Base-by-base conservation (phyloP, 2,113 vertebrate genomes). In the Acrocephalus kingi region DNA sequence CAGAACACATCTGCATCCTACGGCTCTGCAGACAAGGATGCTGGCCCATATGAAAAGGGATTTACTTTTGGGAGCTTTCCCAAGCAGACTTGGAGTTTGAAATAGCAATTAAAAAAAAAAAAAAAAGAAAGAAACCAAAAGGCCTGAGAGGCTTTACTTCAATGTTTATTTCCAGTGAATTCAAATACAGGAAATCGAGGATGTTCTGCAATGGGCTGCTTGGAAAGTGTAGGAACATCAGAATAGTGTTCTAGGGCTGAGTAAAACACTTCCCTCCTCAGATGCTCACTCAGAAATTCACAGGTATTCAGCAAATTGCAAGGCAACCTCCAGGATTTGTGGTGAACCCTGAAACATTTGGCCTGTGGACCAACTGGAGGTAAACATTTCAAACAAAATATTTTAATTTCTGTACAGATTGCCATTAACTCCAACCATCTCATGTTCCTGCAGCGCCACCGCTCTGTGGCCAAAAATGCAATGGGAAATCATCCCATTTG, bases 11-110 rank as follows among this genome's bases (percentile, higher is more conserved):
- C 87, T 95, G 93, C 69, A 78, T 91, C 77, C 73, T 78, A 22
- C 54, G 66, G 25, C 14, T 35, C 68, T 91, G 61, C 55, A 89
- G 51, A 78, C 16, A 23, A 81, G 37, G 43, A 33, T 81, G 39
- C 39, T 94, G 91, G 81, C 68, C 89, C 5, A 2, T 48, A 45
- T 71, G 89, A 51, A 67, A 77, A 84, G 35, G 72, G 43, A 96
- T 93, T 96, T 95, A 58, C 39, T 96, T 43, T 56, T 91, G 84
- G 59, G 82, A 54, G 17, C 43, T 84, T 96, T 96, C 87, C 84
- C 84, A 94, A 89, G 51, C n/a, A 72, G 89, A 35, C 9, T 71
- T 72, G 21, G 59, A 71, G n/a, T 67, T 87, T 55, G 64, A 89
- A 80, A 89, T 49, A 72, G 25, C 10, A 55, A 24, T 43, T 86